Evolutionary conservation across 2,797 vertebrate species (phyloP).

Genomic region (Pseudochirops cupreus): DNA sequence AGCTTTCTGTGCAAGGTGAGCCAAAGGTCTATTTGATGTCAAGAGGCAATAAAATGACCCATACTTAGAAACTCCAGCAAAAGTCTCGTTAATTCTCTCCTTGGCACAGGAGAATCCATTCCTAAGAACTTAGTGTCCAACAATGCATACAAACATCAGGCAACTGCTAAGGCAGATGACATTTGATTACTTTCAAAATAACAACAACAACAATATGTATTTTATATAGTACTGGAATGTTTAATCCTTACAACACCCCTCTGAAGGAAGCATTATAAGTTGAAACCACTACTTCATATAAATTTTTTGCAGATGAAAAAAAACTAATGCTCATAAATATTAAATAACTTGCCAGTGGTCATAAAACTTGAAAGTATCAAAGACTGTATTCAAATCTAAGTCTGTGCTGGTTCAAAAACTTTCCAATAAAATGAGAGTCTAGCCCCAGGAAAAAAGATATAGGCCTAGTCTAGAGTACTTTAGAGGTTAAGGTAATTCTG

Average conservation of each 20-base stretch:
- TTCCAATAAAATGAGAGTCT: background rate
- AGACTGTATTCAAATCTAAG: background rate
- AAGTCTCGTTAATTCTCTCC: slow-evolving; percentile 23
- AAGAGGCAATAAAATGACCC: slow-evolving; percentile 29
- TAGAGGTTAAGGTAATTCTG: background rate
- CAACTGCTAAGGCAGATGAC: background rate
- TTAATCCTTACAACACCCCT: background rate
- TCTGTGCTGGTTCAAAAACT: background rate
- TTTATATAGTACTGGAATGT: background rate
- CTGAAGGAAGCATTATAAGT: background rate
- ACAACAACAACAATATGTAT: background rate
- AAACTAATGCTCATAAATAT: background rate
- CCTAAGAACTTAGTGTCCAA: slow-evolving; percentile 33
- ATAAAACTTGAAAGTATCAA: background rate
- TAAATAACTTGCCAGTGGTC: background rate
- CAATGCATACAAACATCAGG: slow-evolving; percentile 12
- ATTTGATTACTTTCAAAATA: slow-evolving; percentile 38
- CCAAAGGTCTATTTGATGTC: slow-evolving; percentile 21
- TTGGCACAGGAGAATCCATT: slow-evolving; percentile 25
- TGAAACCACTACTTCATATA: background rate
- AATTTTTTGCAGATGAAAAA: background rate
- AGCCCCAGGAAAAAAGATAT: background rate
- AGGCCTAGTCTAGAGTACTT: background rate
- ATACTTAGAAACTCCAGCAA: slow-evolving; percentile 47
- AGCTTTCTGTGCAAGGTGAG: slow-evolving; percentile 15